Conservation (phyloP, 2,888 invertebrate species). For the Luperina testacea region DNA sequence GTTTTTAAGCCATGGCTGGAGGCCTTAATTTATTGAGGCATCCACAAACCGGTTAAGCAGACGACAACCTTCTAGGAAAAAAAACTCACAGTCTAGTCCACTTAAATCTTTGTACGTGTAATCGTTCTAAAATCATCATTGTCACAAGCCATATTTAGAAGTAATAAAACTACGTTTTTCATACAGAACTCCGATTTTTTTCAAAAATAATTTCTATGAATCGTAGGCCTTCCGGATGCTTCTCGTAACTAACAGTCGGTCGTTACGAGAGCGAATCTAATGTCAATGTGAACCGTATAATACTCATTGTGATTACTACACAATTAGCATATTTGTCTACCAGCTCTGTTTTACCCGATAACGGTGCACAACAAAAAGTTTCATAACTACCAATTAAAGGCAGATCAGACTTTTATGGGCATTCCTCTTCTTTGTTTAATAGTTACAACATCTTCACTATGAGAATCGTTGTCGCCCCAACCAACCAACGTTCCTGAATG, state of each 20-base stretch:
- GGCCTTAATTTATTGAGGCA: too few species aligned
- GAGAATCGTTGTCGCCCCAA: neutral
- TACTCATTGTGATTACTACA: conserved; percentile 65
- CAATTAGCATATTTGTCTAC: conserved; percentile 67
- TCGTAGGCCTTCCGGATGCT: conserved; percentile 73
- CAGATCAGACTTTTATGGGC: neutral
- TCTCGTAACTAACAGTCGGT: conserved; percentile 76
- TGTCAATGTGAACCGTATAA: conserved; percentile 75
- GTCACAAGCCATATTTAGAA: neutral
- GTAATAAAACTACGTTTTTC: neutral
- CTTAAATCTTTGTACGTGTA: neutral
- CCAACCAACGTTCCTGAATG: neutral
- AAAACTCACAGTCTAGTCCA: too few species aligned
- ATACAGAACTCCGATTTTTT: conserved; percentile 71
- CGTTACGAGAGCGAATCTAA: conserved; percentile 72
- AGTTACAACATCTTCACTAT: neutral
- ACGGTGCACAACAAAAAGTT: conserved; percentile 61
- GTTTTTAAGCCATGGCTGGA: too few species aligned
- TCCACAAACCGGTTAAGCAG: too few species aligned
- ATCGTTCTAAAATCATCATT: neutral
- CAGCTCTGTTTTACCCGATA: conserved; percentile 46
- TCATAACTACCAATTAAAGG: conserved; percentile 41
- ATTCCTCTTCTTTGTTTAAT: conserved; percentile 7
- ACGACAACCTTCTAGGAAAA: too few species aligned
- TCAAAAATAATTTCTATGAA: conserved; percentile 68